These are phyloP conservation scores for Stercorarius parasiticus DNA, from an alignment of 2,113 vertebrate genomes.

Conservation along the genomic window DNA sequence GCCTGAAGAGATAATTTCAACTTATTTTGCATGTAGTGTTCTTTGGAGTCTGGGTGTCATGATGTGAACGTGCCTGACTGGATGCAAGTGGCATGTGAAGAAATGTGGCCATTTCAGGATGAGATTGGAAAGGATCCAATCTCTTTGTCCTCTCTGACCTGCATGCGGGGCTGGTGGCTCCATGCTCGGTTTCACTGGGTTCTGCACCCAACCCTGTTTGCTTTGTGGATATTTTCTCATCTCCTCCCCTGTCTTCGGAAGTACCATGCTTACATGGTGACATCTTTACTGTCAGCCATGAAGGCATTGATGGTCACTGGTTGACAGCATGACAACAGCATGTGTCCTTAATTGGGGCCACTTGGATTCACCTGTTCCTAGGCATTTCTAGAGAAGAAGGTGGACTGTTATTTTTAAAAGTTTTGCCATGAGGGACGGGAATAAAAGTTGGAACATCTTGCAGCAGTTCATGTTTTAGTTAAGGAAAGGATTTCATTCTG, in stretches of 20 bases:
- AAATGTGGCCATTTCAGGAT: not conserved
- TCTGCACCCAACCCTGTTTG: not conserved
- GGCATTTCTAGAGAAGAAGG: not conserved
- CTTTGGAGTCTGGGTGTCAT: not conserved
- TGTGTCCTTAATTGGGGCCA: conserved; percentile 48
- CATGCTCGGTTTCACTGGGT: not conserved
- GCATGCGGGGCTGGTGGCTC: conserved; percentile 43
- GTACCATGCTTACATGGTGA: not conserved
- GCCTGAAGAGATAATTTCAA: not conserved
- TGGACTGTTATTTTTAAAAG: not conserved
- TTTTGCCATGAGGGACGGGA: not conserved
- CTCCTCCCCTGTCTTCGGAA: not conserved
- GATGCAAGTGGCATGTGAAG: conserved; percentile 44
- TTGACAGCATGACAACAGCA: conserved; percentile 11
- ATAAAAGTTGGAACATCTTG: conserved; percentile 24
- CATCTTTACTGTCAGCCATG: not conserved
- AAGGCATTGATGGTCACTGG: not conserved
- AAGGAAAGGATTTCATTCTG: not conserved
- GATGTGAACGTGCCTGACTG: not conserved
- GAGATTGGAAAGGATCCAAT: not conserved
- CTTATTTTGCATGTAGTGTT: conserved; percentile 52
- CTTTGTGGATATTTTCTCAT: not conserved
- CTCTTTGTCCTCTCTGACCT: not conserved
- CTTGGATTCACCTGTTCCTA: conserved; percentile 38
- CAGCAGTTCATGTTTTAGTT: conserved; percentile 6